Percentiles rank a stretch among this genome's conserved stretches.
Conservation (phyloP, 2,888 invertebrate genomes). For the Epirrhoe alternata region DNA sequence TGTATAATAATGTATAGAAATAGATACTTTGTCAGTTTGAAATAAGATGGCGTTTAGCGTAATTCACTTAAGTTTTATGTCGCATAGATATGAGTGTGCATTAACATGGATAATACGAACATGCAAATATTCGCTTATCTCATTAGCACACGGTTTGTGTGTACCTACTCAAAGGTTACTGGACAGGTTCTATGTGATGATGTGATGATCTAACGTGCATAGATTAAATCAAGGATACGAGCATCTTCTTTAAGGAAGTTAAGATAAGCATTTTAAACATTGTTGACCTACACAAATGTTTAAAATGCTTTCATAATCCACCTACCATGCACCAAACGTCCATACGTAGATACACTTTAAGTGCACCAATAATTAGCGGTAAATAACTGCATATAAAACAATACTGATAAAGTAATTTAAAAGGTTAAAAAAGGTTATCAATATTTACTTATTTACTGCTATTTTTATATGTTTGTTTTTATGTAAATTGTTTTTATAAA, state of each 20-base stretch:
- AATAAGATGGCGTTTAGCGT: conserved; percentile 10
- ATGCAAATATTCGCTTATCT: conserved; percentile 45
- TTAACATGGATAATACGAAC: conserved; percentile 30
- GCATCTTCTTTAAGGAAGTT: conserved; percentile 34
- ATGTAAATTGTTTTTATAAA: neutral
- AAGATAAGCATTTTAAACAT: conserved; percentile 7
- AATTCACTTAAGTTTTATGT: conserved; percentile 14
- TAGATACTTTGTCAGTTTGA: conserved; percentile 7
- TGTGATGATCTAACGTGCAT: conserved; percentile 76
- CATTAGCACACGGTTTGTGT: conserved; percentile 44
- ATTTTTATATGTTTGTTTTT: no score
- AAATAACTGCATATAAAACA: neutral
- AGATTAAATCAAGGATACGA: conserved; percentile 67
- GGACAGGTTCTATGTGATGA: conserved; percentile 72
- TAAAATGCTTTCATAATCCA: conserved; percentile 18
- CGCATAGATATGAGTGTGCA: conserved; percentile 13
- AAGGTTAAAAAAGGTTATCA: no score
- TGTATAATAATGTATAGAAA: conserved; percentile 1
- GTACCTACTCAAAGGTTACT: conserved; percentile 62
- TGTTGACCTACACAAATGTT: conserved; percentile 22
- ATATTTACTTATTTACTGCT: no score
- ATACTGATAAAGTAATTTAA: no score
- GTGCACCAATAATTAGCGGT: no score
- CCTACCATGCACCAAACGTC: neutral
- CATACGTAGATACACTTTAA: neutral